phyloP scores from a whole-genome alignment of 2,888 invertebrate species.

The Acleris sparsana region DNA sequence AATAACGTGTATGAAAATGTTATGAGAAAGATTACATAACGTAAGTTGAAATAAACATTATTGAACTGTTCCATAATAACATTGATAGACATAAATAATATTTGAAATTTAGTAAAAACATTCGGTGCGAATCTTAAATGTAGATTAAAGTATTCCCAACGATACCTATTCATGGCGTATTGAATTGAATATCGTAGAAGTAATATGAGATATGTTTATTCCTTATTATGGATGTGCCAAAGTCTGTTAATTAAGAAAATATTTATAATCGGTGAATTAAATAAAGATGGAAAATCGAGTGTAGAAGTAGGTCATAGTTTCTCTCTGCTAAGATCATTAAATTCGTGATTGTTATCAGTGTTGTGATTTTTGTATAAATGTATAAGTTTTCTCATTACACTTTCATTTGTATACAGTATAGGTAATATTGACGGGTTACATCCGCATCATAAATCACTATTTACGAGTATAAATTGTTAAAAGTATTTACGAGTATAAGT shows the following conservation, averaged over 20 bases:
- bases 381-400: slow-evolving; percentile 37
- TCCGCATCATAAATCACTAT: slow-evolving; percentile 41
- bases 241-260: slow-evolving; percentile 46
- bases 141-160: slow-evolving; percentile 25
- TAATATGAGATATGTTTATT: slow-evolving; percentile 48
- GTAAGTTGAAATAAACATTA: neutral
- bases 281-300: slow-evolving; percentile 50
- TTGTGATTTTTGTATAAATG: slow-evolving; percentile 58
- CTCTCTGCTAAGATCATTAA: slow-evolving; percentile 42
- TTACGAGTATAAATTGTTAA: slow-evolving; percentile 43
- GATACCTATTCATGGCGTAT: slow-evolving; percentile 21
- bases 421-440: slow-evolving; percentile 50
- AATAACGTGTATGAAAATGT: too few species aligned
- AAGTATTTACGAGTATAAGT: slow-evolving; percentile 42
- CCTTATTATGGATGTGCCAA: slow-evolving; percentile 66
- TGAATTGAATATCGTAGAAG: slow-evolving; percentile 21
- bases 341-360: slow-evolving; percentile 57
- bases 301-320: slow-evolving; percentile 44
- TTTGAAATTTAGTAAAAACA: slow-evolving; percentile 28
- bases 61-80: neutral
- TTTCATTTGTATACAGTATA: slow-evolving; percentile 48
- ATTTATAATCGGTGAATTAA: slow-evolving; percentile 49
- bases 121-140: slow-evolving; percentile 22
- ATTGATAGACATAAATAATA: neutral
- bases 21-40: too few species aligned